Conservation (phyloP, 2,888 invertebrate genomes). For the Abrostola tripartita region DNA sequence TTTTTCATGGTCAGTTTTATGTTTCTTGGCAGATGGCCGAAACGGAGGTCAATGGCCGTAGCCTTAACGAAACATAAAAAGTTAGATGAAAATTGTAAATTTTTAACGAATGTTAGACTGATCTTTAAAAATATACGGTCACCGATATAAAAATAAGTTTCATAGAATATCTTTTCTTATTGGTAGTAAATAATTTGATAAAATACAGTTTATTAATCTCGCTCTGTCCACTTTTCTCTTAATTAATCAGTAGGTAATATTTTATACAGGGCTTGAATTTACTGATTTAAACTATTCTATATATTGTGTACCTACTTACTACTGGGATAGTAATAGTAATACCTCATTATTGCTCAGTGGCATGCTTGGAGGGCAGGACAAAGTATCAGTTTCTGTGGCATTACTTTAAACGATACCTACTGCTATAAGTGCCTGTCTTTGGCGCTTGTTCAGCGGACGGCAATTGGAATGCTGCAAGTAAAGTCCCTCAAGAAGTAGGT, state of each 20-base stretch:
- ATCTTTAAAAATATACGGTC: constrained; percentile 86
- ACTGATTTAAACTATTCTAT: constrained; percentile 63
- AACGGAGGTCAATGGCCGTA: constrained; percentile 65
- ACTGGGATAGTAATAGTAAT: constrained; percentile 66
- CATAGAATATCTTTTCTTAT: constrained; percentile 74
- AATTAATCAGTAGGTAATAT: constrained; percentile 69
- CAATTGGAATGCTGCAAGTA: too few relatives aligned
- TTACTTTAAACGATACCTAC: neutral
- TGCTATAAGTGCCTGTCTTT: too few relatives aligned
- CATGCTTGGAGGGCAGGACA: constrained; percentile 60
- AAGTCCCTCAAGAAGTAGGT: too few relatives aligned
- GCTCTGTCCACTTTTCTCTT: constrained; percentile 82
- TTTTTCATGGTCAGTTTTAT: constrained; percentile 41
- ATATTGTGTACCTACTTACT: constrained; percentile 60
- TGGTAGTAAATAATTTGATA: constrained; percentile 68
- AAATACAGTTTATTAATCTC: constrained; percentile 65
- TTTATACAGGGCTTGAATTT: constrained; percentile 78
- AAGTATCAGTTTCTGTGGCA: constrained; percentile 44
- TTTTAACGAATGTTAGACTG: constrained; percentile 88
- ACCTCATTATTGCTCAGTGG: constrained; percentile 72
- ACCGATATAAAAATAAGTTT: constrained; percentile 78
- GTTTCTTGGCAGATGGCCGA: constrained; percentile 52
- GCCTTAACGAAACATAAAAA: constrained; percentile 74
- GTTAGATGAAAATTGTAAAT: constrained; percentile 72
- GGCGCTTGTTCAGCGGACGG: neutral